Base-by-base conservation (phyloP, 2,113 vertebrate species). In the Bombycilla garrulus region DNA sequence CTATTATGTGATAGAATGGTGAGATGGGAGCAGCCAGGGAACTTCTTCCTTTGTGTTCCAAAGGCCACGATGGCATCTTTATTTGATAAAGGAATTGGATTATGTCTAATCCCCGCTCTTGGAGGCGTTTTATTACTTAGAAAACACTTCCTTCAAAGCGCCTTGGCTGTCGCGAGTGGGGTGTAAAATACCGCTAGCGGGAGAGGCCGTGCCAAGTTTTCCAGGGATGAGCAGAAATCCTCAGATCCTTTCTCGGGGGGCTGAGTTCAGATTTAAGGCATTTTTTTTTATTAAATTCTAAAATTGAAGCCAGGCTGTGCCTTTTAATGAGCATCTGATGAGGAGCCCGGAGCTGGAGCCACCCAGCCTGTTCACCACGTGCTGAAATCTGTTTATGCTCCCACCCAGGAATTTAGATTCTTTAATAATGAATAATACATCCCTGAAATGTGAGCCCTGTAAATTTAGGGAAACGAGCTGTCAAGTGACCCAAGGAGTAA, bases 41-140 rank as follows among this genome's bases (percentile, higher is more conserved):
- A 90, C 78, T 81, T 71, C 93, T 88, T 9, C 88, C 54, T 94
- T 86, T 86, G 61, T 70, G 15, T 50, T 95, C 79, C 90, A 95
- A 81, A 96, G 93, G 92, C 94, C 86, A 36, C 2, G 72, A 57
- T 90, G 95, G 93, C 95, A 92, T 95, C 96, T 97, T 90, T 94
- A 72, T 92, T 97, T 96, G 96, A 96, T 94, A 92, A 90, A 95
- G 94, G 88, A 93, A 95, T 92, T 92, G 95, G 94, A 95, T 96
- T 97, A 96, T 20, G 92, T 71, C 76, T 97, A 97, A 96, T 96
- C 95, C 93, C 65, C 0, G 0, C 48, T 26, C 88, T 92, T 67
- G 93, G 93, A 84, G 93, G 21, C 6, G 5, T 88, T 96, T 97
- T 92, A 93, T 97, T 96, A 35, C 94, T 91, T 45, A 62, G 93